Base-by-base conservation (phyloP, 2,797 vertebrate genomes). In the Chelon labrosus region DNA sequence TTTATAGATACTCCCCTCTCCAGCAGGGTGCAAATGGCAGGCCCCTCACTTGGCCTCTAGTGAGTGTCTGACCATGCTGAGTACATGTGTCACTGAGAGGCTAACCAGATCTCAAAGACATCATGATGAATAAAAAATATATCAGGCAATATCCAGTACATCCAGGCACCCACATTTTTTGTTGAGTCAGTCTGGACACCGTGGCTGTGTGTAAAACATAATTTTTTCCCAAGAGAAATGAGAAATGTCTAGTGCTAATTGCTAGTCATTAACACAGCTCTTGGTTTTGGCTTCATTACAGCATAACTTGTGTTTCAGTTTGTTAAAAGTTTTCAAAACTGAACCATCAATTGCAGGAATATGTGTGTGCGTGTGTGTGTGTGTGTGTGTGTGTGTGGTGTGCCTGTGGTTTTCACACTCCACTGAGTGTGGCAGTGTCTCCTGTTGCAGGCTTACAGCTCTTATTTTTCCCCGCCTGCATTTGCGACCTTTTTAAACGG, bases 401-500 rank as follows among this genome's bases (percentile, higher is more conserved):
- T 47, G 44, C 41, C 31, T 67, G 8, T 73, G 39, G 38, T 67
- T 39, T 78, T 61, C 16, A 20, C 7, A 9, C 39, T 65, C 5
- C 44, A 35, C 35, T 66, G 31, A 80, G 64, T 50, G 51, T 58
- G 55, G 50, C 53, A 12, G 3, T 55, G 54, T 19, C 47, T 55
- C 46, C 63, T 51, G 37, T 60, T 63, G 7, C 20, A 77, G 35
- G n/a, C 62, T 38, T 7, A 27, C 56, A 47, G 52, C 59, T 82
- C 39, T 66, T 55, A 47, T 69, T 70, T 77, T 75, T 63, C 42
- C 31, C 64, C 10, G 41, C 20, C 38, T 69, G 65, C 4, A 1
- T 79, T 46, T 71, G 20, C 84, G 86, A 87, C 87, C 83, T 85
- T 91, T 86, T 76, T 73, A 75, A 71, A 75, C 68, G 57, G 55